Evolutionary conservation across 2,888 invertebrate genomes (phyloP).

Genomic region (Drosophila meridiana): DNA sequence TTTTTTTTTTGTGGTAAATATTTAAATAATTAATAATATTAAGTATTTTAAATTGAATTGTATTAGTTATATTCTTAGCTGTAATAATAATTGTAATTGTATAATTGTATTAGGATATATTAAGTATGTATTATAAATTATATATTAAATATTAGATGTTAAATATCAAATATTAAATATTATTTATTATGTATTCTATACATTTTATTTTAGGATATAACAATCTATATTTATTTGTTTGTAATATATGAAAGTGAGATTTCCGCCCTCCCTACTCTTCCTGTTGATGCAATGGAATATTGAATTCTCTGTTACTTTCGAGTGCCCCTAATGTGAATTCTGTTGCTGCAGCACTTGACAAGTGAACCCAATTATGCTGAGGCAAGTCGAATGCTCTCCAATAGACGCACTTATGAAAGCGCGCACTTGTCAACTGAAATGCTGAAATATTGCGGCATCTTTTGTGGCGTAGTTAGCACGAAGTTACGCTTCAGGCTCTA

Average conservation of each 20-base stretch:
- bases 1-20: background rate
- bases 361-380: constrained; percentile 34
- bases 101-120: no score
- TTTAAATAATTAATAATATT: background rate
- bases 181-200: no score
- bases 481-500: constrained; percentile 26
- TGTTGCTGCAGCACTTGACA: constrained; percentile 17
- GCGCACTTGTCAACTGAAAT: constrained; percentile 14
- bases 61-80: no score
- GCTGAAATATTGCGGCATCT: constrained; percentile 21
- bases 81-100: no score
- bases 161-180: no score
- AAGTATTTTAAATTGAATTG: background rate
- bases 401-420: constrained; percentile 6
- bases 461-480: constrained; percentile 38
- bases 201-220: no score
- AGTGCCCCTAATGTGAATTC: constrained; percentile 1
- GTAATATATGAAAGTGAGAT: no score
- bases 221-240: no score
- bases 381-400: constrained; percentile 20
- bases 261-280: no score
- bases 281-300: background rate
- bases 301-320: background rate
- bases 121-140: no score
- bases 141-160: no score